phyloP scores from a whole-genome alignment of 2,113 vertebrate genomes.

The Pungitius pungitius region DNA sequence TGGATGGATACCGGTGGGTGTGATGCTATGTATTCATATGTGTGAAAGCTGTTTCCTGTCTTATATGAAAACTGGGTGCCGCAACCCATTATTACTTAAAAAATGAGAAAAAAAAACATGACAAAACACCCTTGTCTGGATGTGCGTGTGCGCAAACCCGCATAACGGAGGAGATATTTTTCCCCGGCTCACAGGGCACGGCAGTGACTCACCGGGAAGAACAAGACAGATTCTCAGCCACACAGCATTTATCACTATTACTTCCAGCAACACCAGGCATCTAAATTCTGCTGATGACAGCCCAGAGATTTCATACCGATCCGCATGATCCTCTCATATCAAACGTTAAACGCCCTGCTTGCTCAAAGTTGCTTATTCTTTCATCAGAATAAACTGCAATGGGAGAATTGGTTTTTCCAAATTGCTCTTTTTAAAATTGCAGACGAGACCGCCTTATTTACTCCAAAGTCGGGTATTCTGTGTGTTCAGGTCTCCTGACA shows the following conservation, averaged over 20 bases:
- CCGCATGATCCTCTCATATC: slow-evolving; percentile 60
- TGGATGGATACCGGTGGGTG: neutral
- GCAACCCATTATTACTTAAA: slow-evolving; percentile 49
- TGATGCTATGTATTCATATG: slow-evolving; percentile 19
- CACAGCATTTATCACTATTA: slow-evolving; percentile 68
- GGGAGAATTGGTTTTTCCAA: slow-evolving; percentile 10
- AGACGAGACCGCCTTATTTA: slow-evolving; percentile 17
- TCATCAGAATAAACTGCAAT: slow-evolving; percentile 20
- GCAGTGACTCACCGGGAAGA: slow-evolving; percentile 47
- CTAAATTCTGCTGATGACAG: slow-evolving; percentile 66
- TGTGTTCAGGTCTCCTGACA: slow-evolving; percentile 7
- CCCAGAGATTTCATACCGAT: slow-evolving; percentile 48
- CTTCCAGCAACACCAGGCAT: slow-evolving; percentile 61
- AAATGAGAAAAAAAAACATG: slow-evolving; percentile 41
- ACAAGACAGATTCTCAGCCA: slow-evolving; percentile 63
- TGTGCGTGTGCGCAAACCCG: slow-evolving; percentile 36
- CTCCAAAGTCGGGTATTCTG: slow-evolving; percentile 29
- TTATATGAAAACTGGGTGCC: slow-evolving; percentile 29
- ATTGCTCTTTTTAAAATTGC: slow-evolving; percentile 21
- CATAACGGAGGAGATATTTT: slow-evolving; percentile 60
- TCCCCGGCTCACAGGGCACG: slow-evolving; percentile 55
- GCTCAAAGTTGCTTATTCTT: slow-evolving; percentile 49
- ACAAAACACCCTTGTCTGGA: slow-evolving; percentile 42
- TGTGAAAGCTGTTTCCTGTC: slow-evolving; percentile 24
- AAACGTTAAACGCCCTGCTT: slow-evolving; percentile 48